Evolutionary conservation across 2,797 vertebrate genomes (phyloP).

Genomic region (Anguilla marmorata): DNA sequence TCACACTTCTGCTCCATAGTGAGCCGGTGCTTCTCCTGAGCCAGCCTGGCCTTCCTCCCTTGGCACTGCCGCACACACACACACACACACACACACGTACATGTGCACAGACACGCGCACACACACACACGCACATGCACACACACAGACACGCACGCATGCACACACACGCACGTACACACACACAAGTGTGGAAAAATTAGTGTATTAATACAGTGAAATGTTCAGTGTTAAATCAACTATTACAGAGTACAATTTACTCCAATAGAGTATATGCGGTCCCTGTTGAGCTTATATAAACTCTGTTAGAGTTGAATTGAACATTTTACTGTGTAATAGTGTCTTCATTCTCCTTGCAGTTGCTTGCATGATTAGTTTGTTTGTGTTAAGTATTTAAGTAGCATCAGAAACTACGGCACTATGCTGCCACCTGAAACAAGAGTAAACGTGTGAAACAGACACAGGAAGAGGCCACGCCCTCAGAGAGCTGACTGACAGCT

Average conservation of each 20-base stretch:
- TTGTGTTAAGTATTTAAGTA: not conserved
- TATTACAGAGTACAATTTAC: too few species aligned
- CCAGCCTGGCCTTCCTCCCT: constrained; percentile 54
- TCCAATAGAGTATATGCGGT: too few species aligned
- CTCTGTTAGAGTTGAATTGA: too few species aligned
- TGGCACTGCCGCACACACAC: constrained; percentile 49
- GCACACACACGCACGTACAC: too few species aligned
- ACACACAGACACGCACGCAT: too few species aligned
- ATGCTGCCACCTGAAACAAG: not conserved
- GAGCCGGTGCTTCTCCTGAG: constrained; percentile 54
- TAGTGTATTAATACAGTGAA: not conserved
- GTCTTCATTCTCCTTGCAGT: not conserved
- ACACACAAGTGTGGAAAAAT: not conserved
- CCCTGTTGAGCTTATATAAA: too few species aligned
- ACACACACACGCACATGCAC: not conserved
- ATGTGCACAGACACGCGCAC: too few species aligned
- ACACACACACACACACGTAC: constrained; percentile 5
- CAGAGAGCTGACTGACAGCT: not conserved
- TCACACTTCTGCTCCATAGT: constrained; percentile 70
- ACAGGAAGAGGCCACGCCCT: not conserved
- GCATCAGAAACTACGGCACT: not conserved
- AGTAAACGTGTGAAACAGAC: not conserved
- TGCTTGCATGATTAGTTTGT: not conserved
- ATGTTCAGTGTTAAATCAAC: too few species aligned
- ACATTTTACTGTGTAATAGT: too few species aligned